phyloP scores from a whole-genome alignment of 1,140 invertebrate genomes.

The Drosophila littoralis region DNA sequence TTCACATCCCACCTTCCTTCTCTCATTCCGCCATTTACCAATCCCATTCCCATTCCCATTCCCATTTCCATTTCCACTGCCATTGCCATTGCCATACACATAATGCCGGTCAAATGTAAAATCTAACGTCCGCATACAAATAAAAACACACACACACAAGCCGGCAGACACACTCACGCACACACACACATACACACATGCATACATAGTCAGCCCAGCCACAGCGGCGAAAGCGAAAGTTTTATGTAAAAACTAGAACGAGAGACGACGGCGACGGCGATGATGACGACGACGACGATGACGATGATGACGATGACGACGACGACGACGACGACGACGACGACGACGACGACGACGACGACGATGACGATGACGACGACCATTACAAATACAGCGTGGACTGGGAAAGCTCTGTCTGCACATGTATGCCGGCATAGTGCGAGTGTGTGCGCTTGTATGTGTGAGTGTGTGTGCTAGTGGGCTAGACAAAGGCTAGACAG shows the following conservation, averaged over 20 bases:
- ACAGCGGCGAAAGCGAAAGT: conserved; percentile 69
- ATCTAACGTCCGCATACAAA: conserved; percentile 67
- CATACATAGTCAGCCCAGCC: conserved; percentile 26
- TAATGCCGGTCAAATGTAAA: conserved; percentile 77
- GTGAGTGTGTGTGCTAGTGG: conserved; percentile 24
- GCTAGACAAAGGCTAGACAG: conserved; percentile 76
- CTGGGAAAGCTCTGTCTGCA: conserved; percentile 14
- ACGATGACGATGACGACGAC: conserved; percentile 42
- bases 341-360: conserved; percentile 36
- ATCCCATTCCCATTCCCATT: neutral
- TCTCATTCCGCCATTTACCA: neutral
- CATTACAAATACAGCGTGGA: conserved; percentile 48
- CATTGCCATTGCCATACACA: conserved; percentile 32
- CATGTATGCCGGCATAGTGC: conserved; percentile 1
- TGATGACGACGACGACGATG: conserved; percentile 15
- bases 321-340: conserved; percentile 14
- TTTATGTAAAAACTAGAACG: conserved; percentile 77
- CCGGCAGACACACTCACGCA: conserved; percentile 11
- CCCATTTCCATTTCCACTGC: conserved; percentile 14
- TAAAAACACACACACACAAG: conserved; percentile 16
- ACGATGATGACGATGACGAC: conserved; percentile 21
- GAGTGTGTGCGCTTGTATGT: conserved; percentile 7
- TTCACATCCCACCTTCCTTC: neutral
- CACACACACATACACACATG: conserved; percentile 9
- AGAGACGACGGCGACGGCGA: conserved; percentile 35